Evolutionary conservation across 2,797 vertebrate genomes (phyloP).

Genomic region (Momotus momota): DNA sequence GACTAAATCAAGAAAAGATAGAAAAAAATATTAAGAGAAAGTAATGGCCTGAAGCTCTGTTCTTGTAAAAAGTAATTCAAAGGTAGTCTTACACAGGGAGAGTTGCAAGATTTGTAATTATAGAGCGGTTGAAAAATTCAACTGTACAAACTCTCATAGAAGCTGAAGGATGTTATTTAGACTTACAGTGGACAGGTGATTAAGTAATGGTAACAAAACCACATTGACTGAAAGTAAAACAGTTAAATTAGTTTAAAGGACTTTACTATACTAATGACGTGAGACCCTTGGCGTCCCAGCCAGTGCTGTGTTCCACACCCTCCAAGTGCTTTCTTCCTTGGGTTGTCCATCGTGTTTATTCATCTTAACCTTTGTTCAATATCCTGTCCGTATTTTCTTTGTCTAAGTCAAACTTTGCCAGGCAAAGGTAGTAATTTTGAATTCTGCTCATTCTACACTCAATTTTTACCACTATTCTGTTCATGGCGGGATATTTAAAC

Average conservation of each 20-base stretch:
- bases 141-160: neutral
- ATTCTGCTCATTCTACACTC: neutral
- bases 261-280: neutral
- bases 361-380: neutral
- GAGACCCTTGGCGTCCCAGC: neutral
- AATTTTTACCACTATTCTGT: neutral
- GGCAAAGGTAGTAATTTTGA: neutral
- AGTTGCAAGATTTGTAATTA: neutral
- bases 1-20: neutral
- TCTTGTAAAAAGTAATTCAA: neutral
- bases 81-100: neutral
- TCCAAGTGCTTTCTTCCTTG: neutral
- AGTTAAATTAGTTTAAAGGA: neutral
- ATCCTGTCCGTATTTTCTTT: neutral
- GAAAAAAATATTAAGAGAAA: neutral
- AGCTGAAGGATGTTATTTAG: slow-evolving; percentile 1
- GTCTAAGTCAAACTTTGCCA: neutral
- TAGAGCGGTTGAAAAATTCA: neutral
- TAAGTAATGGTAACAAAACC: neutral
- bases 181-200: neutral
- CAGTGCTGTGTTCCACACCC: neutral
- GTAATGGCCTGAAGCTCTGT: neutral
- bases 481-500: neutral
- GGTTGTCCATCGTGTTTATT: neutral
- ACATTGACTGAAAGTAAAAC: neutral